Conservation (phyloP, 2,113 vertebrate genomes). For the Verasper variegatus region DNA sequence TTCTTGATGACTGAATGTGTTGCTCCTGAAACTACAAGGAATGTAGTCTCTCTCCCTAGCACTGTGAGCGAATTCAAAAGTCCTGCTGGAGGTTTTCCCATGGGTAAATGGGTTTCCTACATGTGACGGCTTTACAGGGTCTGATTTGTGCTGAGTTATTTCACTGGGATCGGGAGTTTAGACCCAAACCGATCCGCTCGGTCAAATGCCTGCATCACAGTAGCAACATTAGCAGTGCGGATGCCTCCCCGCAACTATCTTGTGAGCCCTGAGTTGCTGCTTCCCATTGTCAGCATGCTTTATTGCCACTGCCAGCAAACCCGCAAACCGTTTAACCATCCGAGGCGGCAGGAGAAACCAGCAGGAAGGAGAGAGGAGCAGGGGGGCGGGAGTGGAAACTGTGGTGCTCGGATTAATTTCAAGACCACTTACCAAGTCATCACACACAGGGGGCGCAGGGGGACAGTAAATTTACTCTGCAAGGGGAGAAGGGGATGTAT, state of each 20-base stretch:
- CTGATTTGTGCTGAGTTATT: constrained; percentile 22
- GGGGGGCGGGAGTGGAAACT: constrained; percentile 40
- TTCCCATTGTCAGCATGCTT: constrained; percentile 52
- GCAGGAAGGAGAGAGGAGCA: constrained; percentile 24
- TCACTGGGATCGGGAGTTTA: constrained; percentile 22
- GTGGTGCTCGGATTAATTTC: constrained; percentile 67
- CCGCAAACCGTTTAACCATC: constrained; percentile 57
- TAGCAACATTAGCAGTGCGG: constrained; percentile 27
- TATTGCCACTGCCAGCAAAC: constrained; percentile 55
- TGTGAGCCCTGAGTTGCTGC: constrained; percentile 22
- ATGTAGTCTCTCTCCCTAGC: too few relatives aligned
- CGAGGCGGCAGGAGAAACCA: constrained; percentile 39
- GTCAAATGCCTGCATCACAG: constrained; percentile 46
- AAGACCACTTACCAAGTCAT: constrained; percentile 67
- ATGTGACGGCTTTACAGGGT: not conserved
- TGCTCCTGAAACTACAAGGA: too few relatives aligned
- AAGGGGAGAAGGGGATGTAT: constrained; percentile 30
- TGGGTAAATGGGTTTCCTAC: not conserved
- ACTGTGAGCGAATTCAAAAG: too few relatives aligned
- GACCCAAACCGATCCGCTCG: constrained; percentile 26
- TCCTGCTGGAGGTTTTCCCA: not conserved
- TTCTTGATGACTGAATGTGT: too few relatives aligned
- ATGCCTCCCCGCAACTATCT: not conserved
- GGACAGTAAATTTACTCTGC: constrained; percentile 59
- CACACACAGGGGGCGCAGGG: constrained; percentile 43